Conservation (phyloP, 1,140 invertebrate genomes). For the Harlomillsia oculata region DNA sequence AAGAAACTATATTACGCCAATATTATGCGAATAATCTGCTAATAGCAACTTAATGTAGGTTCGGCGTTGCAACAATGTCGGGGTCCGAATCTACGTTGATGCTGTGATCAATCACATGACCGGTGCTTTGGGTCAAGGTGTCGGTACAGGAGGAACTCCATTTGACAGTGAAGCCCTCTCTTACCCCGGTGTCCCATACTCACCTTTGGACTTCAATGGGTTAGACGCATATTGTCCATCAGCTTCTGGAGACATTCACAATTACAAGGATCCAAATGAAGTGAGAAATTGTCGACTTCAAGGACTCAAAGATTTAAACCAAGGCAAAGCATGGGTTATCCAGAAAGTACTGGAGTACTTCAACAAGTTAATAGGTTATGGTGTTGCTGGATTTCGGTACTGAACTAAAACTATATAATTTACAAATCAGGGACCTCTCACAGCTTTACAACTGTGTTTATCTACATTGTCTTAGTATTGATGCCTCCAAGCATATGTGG, state of each 20-base stretch:
- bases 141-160: constrained; percentile 49
- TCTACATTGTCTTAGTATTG: constrained; percentile 37
- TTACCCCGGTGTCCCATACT: constrained; percentile 18
- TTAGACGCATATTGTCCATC: constrained; percentile 41
- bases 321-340: constrained; percentile 12
- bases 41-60: constrained; percentile 28
- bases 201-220: constrained; percentile 18
- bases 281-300: constrained; percentile 16
- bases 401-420: background rate
- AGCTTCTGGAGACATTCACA: constrained; percentile 45
- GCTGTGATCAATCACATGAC: constrained; percentile 83
- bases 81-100: constrained; percentile 55
- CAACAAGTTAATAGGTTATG: constrained; percentile 59
- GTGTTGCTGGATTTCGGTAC: constrained; percentile 64
- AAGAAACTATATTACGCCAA: background rate
- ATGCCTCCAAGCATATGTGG: constrained; percentile 50
- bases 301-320: constrained; percentile 17
- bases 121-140: constrained; percentile 42
- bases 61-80: constrained; percentile 56
- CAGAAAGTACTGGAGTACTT: constrained; percentile 53
- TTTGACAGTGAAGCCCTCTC: background rate
- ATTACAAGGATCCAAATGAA: constrained; percentile 48
- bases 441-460: background rate
- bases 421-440: background rate
- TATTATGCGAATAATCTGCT: background rate